Conservation (phyloP, 2,888 invertebrate genomes). For the Chirona hameri region DNA sequence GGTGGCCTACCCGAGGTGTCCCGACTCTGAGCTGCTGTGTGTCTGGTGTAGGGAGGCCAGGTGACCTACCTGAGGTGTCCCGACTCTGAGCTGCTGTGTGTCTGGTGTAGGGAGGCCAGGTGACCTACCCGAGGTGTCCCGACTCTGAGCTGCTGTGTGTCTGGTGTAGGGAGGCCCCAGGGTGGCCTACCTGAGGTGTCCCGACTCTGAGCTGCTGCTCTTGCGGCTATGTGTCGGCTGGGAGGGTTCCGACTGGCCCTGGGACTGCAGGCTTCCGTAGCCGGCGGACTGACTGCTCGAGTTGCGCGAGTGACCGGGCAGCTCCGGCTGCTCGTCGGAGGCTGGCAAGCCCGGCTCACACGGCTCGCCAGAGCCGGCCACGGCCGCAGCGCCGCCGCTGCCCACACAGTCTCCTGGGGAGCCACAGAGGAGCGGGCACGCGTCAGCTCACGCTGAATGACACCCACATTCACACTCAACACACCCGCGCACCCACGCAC, state of each 20-base stretch:
- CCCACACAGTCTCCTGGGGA: background rate
- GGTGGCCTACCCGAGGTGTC: background rate
- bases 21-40: conserved; percentile 28
- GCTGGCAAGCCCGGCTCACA: background rate
- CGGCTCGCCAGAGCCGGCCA: background rate
- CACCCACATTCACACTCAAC: too few relatives aligned
- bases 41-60: too few relatives aligned
- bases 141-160: background rate
- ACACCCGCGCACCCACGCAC: too few relatives aligned
- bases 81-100: background rate
- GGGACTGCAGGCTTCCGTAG: conserved; percentile 13
- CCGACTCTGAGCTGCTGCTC: conserved; percentile 28
- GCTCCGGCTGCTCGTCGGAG: conserved; percentile 40
- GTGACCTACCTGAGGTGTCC: background rate
- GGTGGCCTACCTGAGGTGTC: background rate
- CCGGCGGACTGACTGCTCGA: conserved; percentile 52
- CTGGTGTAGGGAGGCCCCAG: too few relatives aligned
- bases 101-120: too few relatives aligned
- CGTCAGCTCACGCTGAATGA: background rate
- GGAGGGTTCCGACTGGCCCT: background rate
- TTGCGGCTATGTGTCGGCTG: conserved; percentile 12
- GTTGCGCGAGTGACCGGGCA: conserved; percentile 56
- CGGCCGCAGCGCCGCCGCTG: background rate
- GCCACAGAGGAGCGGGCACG: background rate
- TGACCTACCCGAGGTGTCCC: background rate